Percentiles rank a stretch among this genome's conserved stretches.
phyloP scores from a whole-genome alignment of 2,113 vertebrate species.

The Gallinago paraguaiae region DNA sequence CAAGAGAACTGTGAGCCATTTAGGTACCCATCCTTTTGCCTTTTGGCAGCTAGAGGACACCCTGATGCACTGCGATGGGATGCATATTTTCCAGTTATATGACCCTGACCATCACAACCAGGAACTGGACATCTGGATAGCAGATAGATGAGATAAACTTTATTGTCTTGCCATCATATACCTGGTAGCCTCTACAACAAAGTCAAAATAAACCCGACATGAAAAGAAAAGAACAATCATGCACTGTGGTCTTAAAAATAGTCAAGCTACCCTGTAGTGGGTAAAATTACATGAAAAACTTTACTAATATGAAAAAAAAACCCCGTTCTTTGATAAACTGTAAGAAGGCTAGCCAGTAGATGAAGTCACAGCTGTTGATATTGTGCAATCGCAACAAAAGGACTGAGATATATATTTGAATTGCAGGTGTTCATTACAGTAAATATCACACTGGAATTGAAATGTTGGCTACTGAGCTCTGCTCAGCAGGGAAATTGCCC shows the following conservation, averaged over 20 bases:
- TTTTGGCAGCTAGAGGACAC: conserved; percentile 95
- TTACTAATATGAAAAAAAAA: not conserved
- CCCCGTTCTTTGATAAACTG: not conserved
- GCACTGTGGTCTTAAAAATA: not conserved
- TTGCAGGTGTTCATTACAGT: not conserved
- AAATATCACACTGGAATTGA: not conserved
- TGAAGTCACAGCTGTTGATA: not conserved
- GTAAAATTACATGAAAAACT: not conserved
- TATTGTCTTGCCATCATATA: conserved; percentile 25
- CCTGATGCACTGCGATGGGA: conserved; percentile 98
- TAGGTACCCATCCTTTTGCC: conserved; percentile 97
- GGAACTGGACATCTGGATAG: conserved; percentile 92
- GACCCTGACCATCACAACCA: conserved; percentile 96
- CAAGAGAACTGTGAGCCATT: conserved; percentile 98
- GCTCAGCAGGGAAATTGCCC: not conserved
- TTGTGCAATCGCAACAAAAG: not conserved
- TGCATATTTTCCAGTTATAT: conserved; percentile 97
- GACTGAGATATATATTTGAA: not conserved
- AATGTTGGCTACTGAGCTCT: not conserved
- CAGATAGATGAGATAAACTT: conserved; percentile 60
- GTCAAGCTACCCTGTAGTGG: not conserved
- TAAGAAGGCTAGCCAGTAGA: not conserved
- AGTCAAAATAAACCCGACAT: conserved; percentile 17
- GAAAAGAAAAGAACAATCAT: conserved; percentile 31
- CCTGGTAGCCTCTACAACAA: conserved; percentile 12